Conservation (phyloP, 2,888 invertebrate species). For the Agrochola litura region DNA sequence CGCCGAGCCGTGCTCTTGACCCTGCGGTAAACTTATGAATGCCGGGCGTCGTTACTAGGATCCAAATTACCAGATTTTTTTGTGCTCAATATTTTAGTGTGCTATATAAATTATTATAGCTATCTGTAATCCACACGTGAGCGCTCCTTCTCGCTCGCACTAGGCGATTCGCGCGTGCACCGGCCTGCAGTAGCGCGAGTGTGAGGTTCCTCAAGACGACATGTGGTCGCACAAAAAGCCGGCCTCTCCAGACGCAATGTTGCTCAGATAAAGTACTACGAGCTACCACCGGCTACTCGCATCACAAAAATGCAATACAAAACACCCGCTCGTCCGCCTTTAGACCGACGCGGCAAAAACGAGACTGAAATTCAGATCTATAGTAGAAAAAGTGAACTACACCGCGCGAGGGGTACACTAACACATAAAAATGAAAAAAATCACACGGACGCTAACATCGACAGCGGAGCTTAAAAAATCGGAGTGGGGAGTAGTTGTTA, state of each 20-base stretch:
- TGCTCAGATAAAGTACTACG: slow-evolving; percentile 72
- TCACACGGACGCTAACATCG: slow-evolving; percentile 88
- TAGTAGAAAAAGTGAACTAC: slow-evolving; percentile 91
- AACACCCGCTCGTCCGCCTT: slow-evolving; percentile 88
- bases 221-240: slow-evolving; percentile 86
- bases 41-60: slow-evolving; percentile 89
- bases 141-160: slow-evolving; percentile 83
- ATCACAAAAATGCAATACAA: slow-evolving; percentile 88
- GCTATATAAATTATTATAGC: slow-evolving; percentile 84
- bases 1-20: slow-evolving; percentile 87
- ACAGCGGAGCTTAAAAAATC: slow-evolving; percentile 89
- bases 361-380: slow-evolving; percentile 91
- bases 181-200: slow-evolving; percentile 78
- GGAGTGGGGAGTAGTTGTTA: slow-evolving; percentile 84
- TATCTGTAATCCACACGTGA: slow-evolving; percentile 87
- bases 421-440: slow-evolving; percentile 91
- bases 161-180: slow-evolving; percentile 84
- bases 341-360: slow-evolving; percentile 91
- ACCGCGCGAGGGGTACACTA: slow-evolving; percentile 90
- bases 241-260: slow-evolving; percentile 77
- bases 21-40: slow-evolving; percentile 90
- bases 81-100: slow-evolving; percentile 89
- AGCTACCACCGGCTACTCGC: slow-evolving; percentile 77
- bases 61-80: slow-evolving; percentile 89
- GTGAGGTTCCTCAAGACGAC: slow-evolving; percentile 77